These are phyloP conservation scores for Trachops cirrhosus DNA, from an alignment of 2,797 vertebrate species.

Conservation along the genomic window DNA sequence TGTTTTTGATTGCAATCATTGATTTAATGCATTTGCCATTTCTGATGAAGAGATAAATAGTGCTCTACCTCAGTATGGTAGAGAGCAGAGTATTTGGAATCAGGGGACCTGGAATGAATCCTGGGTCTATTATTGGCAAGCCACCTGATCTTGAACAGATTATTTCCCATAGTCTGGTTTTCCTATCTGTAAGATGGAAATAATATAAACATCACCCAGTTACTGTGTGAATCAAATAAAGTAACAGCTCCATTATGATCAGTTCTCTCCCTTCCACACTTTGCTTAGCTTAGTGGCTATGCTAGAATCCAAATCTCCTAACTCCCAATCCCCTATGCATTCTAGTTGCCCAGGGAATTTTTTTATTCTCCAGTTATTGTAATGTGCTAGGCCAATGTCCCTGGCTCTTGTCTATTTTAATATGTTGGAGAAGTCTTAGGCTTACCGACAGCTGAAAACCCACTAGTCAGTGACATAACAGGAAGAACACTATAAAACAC, in stretches of 20 bases:
- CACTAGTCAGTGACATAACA: background rate
- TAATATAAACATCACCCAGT: background rate
- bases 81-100: conserved; percentile 10
- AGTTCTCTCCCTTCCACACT: background rate
- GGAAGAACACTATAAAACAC: background rate
- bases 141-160: conserved; percentile 20
- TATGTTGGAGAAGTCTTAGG: background rate
- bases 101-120: background rate
- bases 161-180: background rate
- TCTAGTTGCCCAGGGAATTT: background rate
- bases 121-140: background rate
- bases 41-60: conserved; percentile 4
- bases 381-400: background rate
- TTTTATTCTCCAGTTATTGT: background rate
- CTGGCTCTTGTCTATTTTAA: background rate
- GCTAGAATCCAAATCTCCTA: background rate
- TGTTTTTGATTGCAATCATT: background rate
- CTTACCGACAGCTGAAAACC: background rate
- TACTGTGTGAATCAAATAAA: background rate
- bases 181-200: background rate
- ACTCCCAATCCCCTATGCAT: background rate
- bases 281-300: background rate
- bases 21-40: background rate
- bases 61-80: background rate
- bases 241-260: background rate